Conservation (phyloP, 2,888 invertebrate genomes). For the Bruchidius siliquastri region DNA sequence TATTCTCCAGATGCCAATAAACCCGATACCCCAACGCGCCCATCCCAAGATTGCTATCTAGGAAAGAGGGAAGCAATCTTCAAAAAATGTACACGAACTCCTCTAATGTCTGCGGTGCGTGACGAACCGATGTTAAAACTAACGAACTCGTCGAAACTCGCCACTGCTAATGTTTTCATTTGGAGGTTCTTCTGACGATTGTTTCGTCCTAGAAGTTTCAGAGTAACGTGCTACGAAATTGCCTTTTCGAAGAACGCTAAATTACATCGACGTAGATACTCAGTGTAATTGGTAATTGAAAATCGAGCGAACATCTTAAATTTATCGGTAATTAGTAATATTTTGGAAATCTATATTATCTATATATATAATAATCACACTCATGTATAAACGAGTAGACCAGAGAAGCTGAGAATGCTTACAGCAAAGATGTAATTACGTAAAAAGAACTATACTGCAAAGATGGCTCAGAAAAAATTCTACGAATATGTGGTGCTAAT, state of each 20-base stretch:
- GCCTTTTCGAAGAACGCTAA: background rate
- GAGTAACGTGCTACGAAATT: background rate
- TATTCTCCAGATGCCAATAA: background rate
- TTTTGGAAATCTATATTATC: too few relatives aligned
- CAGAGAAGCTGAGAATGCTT: too few relatives aligned
- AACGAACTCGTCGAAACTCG: constrained; percentile 3
- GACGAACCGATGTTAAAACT: constrained; percentile 3
- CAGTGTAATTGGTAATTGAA: too few relatives aligned
- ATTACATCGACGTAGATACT: too few relatives aligned
- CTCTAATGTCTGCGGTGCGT: constrained; percentile 4
- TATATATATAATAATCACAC: too few relatives aligned
- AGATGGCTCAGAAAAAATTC: too few relatives aligned
- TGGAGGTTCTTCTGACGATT: background rate
- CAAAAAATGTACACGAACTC: constrained; percentile 7
- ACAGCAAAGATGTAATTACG: too few relatives aligned
- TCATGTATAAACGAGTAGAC: too few relatives aligned
- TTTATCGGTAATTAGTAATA: too few relatives aligned
- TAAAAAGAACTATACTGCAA: too few relatives aligned
- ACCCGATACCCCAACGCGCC: background rate
- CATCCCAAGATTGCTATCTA: constrained; percentile 3
- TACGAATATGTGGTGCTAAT: too few relatives aligned
- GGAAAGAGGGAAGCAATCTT: constrained; percentile 2
- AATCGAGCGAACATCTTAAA: too few relatives aligned
- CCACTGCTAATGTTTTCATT: constrained; percentile 5
- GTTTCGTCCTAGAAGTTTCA: background rate